Percentiles rank a stretch among this genome's conserved stretches.
These are phyloP conservation scores for Temnothorax rugatulus DNA, from an alignment of 2,888 invertebrate species.

Conservation along the genomic window DNA sequence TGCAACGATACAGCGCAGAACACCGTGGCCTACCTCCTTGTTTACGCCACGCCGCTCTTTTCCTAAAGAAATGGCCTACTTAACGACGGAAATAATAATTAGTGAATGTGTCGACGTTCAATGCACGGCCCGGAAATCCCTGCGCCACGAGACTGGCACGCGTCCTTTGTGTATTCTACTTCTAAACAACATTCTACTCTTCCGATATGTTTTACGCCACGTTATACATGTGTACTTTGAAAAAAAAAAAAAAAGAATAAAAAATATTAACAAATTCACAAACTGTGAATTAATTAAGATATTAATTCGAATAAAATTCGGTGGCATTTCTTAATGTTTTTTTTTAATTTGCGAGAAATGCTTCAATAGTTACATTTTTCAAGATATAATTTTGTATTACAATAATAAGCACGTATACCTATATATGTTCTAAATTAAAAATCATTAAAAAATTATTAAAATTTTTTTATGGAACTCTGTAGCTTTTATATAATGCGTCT, in stretches of 20 bases:
- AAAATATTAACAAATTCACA: background rate
- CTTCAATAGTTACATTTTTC: background rate
- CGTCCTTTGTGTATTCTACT: slow-evolving; percentile 57
- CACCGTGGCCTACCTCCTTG: slow-evolving; percentile 65
- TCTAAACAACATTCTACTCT: slow-evolving; percentile 44
- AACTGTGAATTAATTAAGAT: background rate
- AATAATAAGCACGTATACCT: too few species aligned
- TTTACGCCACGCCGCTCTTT: slow-evolving; percentile 67
- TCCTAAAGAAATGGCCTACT: slow-evolving; percentile 77
- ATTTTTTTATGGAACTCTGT: too few species aligned
- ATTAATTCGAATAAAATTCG: background rate
- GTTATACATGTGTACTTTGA: background rate
- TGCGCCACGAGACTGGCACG: slow-evolving; percentile 73
- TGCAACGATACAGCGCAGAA: slow-evolving; percentile 81
- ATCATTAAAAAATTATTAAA: too few species aligned
- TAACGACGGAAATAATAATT: slow-evolving; percentile 80
- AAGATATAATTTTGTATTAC: background rate
- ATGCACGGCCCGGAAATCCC: slow-evolving; percentile 59
- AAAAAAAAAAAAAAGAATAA: background rate
- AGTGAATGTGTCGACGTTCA: slow-evolving; percentile 60
- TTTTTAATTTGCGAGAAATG: background rate
- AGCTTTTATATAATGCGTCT: too few species aligned
- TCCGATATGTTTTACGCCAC: background rate
- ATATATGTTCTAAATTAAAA: too few species aligned
- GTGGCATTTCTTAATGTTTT: background rate